Evolutionary conservation across 1,140 invertebrate species (phyloP).

Genomic region (Pseudomyrmex gracilis): DNA sequence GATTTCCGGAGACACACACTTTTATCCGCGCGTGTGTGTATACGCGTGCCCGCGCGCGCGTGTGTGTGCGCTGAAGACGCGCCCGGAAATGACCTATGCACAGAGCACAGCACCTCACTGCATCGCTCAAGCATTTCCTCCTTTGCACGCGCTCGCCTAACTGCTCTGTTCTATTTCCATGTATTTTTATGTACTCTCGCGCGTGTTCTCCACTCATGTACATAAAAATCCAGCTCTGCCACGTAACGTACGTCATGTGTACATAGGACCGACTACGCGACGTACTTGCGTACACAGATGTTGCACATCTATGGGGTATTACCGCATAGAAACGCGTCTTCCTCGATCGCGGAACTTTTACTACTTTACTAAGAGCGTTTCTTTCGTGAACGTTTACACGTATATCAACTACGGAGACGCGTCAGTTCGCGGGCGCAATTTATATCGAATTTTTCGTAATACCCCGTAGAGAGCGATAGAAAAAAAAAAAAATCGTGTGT

Average conservation of each 20-base stretch:
- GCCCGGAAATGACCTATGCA: constrained; percentile 76
- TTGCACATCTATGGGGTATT: constrained; percentile 41
- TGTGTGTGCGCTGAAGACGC: constrained; percentile 66
- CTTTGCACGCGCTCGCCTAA: constrained; percentile 82
- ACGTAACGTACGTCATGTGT: constrained; percentile 58
- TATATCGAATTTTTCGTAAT: neutral
- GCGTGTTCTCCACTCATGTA: constrained; percentile 65
- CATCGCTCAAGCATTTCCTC: constrained; percentile 83
- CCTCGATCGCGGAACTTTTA: constrained; percentile 9
- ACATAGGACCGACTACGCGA: constrained; percentile 36
- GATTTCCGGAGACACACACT: constrained; percentile 13
- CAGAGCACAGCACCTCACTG: constrained; percentile 83
- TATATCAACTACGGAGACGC: too few species aligned
- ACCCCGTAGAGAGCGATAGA: constrained; percentile 20
- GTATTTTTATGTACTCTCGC: constrained; percentile 57
- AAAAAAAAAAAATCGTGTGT: neutral
- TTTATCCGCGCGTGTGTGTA: neutral
- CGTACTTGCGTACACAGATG: constrained; percentile 36
- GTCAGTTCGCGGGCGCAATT: neutral
- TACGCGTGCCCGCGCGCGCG: constrained; percentile 55
- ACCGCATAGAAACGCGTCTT: neutral
- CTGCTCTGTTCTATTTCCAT: constrained; percentile 76
- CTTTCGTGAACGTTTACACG: neutral
- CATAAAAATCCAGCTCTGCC: constrained; percentile 66
- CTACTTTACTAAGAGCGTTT: too few species aligned